Base-by-base conservation (phyloP, 2,797 vertebrate genomes). In the Myripristis jacobus region DNA sequence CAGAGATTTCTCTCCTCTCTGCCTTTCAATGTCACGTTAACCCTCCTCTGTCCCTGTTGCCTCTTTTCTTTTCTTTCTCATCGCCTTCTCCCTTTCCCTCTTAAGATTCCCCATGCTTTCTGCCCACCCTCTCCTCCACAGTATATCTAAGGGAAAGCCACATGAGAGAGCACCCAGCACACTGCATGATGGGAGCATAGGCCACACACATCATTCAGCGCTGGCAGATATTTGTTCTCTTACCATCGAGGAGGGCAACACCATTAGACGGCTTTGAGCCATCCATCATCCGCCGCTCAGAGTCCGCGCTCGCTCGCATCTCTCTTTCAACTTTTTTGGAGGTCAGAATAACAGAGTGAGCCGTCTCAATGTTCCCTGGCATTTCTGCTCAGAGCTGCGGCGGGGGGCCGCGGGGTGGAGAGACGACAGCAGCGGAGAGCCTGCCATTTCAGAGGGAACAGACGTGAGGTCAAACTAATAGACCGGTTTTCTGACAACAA, bases 251-350 rank as follows among this genome's bases (percentile, higher is more conserved):
- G 70, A 87, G 77, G 86, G 82, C 79, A 75, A 70, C 76, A 54
- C 81, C 77, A 77, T 87, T 68, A 87, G 73, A 64, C 63, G 65
- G 86, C 82, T 87, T 55, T 67, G 73, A 86, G 73, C 76, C 69
- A 77, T 90, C 86, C 71, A 69, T 91, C 91, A 87, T 73, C 62
- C 70, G 80, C 78, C 59, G 58, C 76, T 83, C 75, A 24, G 46
- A 75, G 79, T 68, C 85, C 0, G 8, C 13, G 12, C 81, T 60
- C 66, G 29, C 62, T 36, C 67, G 54, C 73, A 25, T 88, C 82
- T 86, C 78, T 74, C 88, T 90, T 91, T 88, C 75, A 82, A 89
- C 84, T 85, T 90, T 79, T 80, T 31, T 36, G 79, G 88, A 88
- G 88, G 90, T 91, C 87, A 91, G 68, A 75, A 76, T 82, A 84